Base-by-base conservation (phyloP, 2,888 invertebrate genomes). In the Monochamus alternatus region DNA sequence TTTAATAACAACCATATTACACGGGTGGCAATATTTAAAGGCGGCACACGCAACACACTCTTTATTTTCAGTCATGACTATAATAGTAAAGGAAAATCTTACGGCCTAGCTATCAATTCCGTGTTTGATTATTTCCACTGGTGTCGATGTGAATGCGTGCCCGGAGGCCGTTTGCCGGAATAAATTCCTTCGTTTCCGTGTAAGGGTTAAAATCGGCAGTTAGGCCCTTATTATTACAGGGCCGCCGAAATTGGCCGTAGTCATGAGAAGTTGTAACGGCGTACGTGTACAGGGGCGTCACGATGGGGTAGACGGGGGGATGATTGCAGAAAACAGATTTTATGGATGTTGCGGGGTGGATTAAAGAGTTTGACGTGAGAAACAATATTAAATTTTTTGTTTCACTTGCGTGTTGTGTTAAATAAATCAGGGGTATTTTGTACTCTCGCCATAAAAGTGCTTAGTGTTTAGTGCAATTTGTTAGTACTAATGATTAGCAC, bases 211-310 rank as follows among this genome's bases (percentile, higher is more conserved):
- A 68, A 68, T 59, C 59, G 60, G 30, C 47, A 69, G 59, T 60
- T 69, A 55, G 69, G n/a, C 60, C 69, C 60, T 69, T 69, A 69
- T 51, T 69, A 60, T 60, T 69, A 60, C 60, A 30, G 60, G 52
- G 22, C 60, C 47, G 12, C 22, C 44, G 30, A 51, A 69, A 69
- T 69, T 69, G 60, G 60, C 69, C 60, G 44, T 60, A 47, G 60
- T 44, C 69, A 69, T 69, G 69, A 60, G 30, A 69, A 31, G 69
- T 12, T n/a, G 31, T 22, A 55, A 44, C 32, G 31, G 31, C 52
- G 44, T 9, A 62, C 3, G 10, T 9, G 43, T 30, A 9, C 69
- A 60, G 12, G 44, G 55, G 44, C 59, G 68, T 38, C 31, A 22
- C 1, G 10, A 43, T 38, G 65, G 65, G 65, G 38, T 38, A 7